Evolutionary conservation across 2,888 invertebrate genomes (phyloP).

Genomic region (Cartodere bifasciata): DNA sequence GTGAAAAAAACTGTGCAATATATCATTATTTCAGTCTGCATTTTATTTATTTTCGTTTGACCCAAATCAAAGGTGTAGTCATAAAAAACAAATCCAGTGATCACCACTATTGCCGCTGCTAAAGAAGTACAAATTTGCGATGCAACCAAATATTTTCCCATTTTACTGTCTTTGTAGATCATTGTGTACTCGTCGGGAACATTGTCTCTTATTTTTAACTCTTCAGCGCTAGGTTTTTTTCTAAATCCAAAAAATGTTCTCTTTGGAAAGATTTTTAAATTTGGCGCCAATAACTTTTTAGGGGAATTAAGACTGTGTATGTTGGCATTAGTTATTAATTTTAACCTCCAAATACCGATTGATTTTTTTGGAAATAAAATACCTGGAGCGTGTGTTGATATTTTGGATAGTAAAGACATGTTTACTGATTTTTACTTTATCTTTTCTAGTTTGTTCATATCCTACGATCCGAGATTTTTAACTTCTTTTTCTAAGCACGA

Average conservation of each 20-base stretch:
- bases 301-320: too few relatives aligned
- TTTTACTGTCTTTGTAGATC: background rate
- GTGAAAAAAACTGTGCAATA: background rate
- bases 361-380: too few relatives aligned
- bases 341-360: too few relatives aligned
- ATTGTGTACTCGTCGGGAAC: background rate
- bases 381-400: too few relatives aligned
- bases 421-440: too few relatives aligned
- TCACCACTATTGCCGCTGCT: background rate
- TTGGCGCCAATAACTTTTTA: too few relatives aligned
- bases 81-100: background rate
- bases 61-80: background rate
- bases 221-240: background rate
- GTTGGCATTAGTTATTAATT: too few relatives aligned
- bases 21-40: background rate
- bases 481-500: too few relatives aligned
- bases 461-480: too few relatives aligned
- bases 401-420: too few relatives aligned
- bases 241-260: background rate
- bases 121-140: background rate
- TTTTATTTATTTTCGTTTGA: background rate
- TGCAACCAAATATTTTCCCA: background rate
- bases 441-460: too few relatives aligned
- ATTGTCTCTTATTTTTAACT: constrained; percentile 1
- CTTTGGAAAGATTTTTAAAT: too few relatives aligned